Evolutionary conservation across 2,888 invertebrate genomes (phyloP), one percentile per base, ranked within the genome.

Genomic region (Strigamia maritima): DNA sequence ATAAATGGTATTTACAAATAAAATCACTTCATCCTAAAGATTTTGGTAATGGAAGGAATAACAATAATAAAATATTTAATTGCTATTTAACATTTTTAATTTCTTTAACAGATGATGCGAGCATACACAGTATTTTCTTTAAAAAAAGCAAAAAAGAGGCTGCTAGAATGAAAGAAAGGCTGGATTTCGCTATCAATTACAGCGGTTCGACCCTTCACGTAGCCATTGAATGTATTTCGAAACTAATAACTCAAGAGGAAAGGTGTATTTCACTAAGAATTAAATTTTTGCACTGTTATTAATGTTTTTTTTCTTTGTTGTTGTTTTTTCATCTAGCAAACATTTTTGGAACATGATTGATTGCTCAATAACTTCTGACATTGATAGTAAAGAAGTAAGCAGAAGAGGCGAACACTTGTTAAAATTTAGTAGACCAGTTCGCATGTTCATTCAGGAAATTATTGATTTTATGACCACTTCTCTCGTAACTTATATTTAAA

Each of bases 1-100:
- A 60, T 19, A 60, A 60, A 60, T 60, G 60, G 60, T 60, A 60
- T 60, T 22, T 60, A 24, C 60, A 60, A 60, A 60, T 60, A 60
- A 60, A 60, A 19, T 1, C 19, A 22, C 22, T 60, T n/a, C 60
- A 60, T 24, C 60, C 60, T 6, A 19, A 60, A 12, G 60, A 60
- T 24, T 60, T 60, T 4, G 60, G 60, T 60, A 60, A 44, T 44
- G 14, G 1, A 44, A 44, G n/a, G 0, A 44, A 44, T 1, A 16
- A n/a, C n/a, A n/a, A 44, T n/a, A 16, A n/a, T 14, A 16, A 14
- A 14, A 14, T 3, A 16, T 44, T 16, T 0, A 1, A 16, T 44
- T 44, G 10, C 35, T 35, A 7, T 44, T 44, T n/a, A 16, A n/a
- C 10, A 16, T 2, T 16, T 44, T 3, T 19, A 1, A 19, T 60